Conservation (phyloP, 92 coral and sea anemone species). For the Palythoa heliodiscus region DNA sequence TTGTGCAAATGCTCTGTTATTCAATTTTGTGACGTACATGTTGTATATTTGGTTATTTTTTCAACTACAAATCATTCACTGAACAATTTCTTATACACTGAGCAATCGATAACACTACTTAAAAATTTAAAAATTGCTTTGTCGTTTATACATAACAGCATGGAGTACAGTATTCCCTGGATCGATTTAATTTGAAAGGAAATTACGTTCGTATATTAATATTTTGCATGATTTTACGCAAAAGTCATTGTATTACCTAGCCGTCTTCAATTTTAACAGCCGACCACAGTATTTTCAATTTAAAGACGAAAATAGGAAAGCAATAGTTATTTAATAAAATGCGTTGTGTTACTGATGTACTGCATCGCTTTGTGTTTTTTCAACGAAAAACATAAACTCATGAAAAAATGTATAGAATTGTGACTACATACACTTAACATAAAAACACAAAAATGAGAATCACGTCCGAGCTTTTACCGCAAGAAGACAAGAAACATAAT, state of each 20-base stretch:
- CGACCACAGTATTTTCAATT: background rate
- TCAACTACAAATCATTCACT: background rate
- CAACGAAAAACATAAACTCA: background rate
- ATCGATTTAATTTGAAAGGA: background rate
- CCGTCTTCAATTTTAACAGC: no score
- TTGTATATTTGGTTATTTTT: background rate
- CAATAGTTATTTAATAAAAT: background rate
- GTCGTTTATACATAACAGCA: background rate
- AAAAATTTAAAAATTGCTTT: background rate
- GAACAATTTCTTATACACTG: background rate
- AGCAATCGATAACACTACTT: background rate
- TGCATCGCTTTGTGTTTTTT: background rate
- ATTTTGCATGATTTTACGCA: constrained; percentile 24
- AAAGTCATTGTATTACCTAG: background rate
- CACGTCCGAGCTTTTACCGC: background rate
- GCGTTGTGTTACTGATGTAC: background rate
- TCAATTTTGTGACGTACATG: background rate
- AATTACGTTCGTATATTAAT: background rate
- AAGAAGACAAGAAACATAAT: background rate
- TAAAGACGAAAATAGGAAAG: background rate
- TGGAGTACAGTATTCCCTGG: background rate
- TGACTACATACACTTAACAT: background rate
- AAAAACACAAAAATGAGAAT: background rate
- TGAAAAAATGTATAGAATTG: background rate
- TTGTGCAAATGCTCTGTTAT: background rate